These are phyloP conservation scores for Potamilus streckersoni DNA, from an alignment of 1,140 invertebrate species.

Conservation along the genomic window DNA sequence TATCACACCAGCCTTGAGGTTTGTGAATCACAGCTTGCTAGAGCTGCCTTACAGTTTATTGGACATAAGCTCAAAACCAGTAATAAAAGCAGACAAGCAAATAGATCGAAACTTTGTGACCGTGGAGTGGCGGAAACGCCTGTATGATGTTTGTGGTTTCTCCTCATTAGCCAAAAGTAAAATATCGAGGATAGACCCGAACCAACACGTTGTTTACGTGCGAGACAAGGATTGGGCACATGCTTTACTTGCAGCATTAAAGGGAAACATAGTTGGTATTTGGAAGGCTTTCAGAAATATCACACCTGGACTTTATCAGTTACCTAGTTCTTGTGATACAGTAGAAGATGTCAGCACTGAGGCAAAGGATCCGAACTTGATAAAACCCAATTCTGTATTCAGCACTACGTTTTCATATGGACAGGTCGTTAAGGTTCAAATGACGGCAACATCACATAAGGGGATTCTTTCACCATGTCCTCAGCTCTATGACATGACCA, in stretches of 20 bases:
- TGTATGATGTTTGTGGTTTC: conserved; percentile 7
- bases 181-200: conserved; percentile 12
- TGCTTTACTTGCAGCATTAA: conserved; percentile 6
- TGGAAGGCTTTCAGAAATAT: not conserved
- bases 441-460: conserved; percentile 23
- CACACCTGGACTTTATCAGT: not conserved
- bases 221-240: conserved; percentile 16
- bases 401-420: conserved; percentile 30
- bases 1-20: conserved; percentile 22
- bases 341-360: conserved; percentile 29
- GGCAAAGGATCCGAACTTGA: not conserved
- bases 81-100: conserved; percentile 10
- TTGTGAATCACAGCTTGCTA: conserved; percentile 1
- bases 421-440: conserved; percentile 33
- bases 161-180: not conserved
- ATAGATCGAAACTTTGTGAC: conserved; percentile 10
- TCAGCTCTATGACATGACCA: conserved; percentile 31
- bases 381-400: conserved; percentile 25
- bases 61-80: conserved; percentile 19
- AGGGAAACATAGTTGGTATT: conserved; percentile 13
- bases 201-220: conserved; percentile 12
- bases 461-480: conserved; percentile 36
- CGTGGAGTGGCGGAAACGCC: conserved; percentile 23
- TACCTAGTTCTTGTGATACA: not conserved
- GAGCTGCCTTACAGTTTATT: conserved; percentile 27